Percentiles rank a stretch among this genome's conserved stretches.
Evolutionary conservation across 2,797 vertebrate genomes (phyloP).

Genomic region (Malurus leucopterus): DNA sequence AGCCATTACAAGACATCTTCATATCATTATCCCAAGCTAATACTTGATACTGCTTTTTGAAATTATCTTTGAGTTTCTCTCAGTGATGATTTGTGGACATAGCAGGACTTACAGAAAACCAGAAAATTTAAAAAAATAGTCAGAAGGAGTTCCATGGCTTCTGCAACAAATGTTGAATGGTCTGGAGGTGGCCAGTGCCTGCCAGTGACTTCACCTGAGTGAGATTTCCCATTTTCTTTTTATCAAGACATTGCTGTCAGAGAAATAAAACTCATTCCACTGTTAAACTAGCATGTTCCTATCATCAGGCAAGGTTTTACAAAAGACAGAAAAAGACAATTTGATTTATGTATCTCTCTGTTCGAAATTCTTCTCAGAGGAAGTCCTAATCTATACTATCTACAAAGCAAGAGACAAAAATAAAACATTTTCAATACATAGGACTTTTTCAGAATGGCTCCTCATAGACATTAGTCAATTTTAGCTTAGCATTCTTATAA

Average conservation of each 20-base stretch:
- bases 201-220: neutral
- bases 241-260: neutral
- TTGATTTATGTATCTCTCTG: neutral
- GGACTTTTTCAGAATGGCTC: neutral
- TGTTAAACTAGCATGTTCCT: neutral
- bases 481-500: neutral
- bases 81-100: neutral
- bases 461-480: neutral
- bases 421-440: neutral
- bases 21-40: neutral
- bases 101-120: neutral
- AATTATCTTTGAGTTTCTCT: neutral
- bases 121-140: neutral
- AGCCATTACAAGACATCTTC: neutral
- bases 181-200: neutral
- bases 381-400: neutral
- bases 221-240: neutral
- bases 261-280: neutral
- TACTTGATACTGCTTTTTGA: neutral
- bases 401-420: neutral
- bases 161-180: neutral
- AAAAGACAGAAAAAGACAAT: neutral
- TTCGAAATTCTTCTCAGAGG: neutral
- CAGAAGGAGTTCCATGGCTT: neutral
- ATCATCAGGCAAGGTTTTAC: neutral